Evolutionary conservation across 92 coral and sea anemone genomes (phyloP), one percentile per base, ranked within the genome.

Genomic region (Virgularia gustaviana): DNA sequence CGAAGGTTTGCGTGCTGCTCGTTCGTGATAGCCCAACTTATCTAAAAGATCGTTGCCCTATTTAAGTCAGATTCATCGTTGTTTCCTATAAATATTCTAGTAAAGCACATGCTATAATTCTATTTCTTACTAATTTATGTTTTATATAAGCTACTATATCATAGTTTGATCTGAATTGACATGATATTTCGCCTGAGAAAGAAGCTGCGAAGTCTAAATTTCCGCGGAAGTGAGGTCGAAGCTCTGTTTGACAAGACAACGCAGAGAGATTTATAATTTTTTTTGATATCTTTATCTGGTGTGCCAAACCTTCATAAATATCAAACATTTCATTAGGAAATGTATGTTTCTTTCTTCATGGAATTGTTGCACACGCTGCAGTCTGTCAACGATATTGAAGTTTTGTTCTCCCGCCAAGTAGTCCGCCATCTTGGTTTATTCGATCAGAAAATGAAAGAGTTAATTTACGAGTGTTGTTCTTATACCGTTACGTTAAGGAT

Each of bases 331-430:
- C 2, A 31, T n/a, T n/a, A n/a, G n/a, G n/a, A 47, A 45, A 20
- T 8, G 1, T 28, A 6, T 15, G 28, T 23, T 32, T 20, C 24
- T 16, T 1, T 18, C 32, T 47, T 34, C 37, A 6, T 31, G 47
- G 4, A 36, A 18, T 24, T 1, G 6, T 49, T 9, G 23, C 30
- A 49, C n/a, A 18, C 9, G 23, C 7, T 5, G 36, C 73, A 19
- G 73, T 13, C 30, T 47, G 38, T 31, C 45, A 32, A 51, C 31
- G 51, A 9, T n/a, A 33, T 34, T 51, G 25, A 36, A 49, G 61
- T 35, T 44, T 30, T 36, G 54, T 68, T 68, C 75, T 68, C 75
- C 75, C 75, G 75, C 75, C 75, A 68, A 68, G 75, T n/a, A n/a
- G n/a, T 49, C 75, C 60, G 75, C 75, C 75, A 68, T 68, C 19